phyloP scores from a whole-genome alignment of 2,113 vertebrate genomes.

The Rhinolophus ferrumequinum region DNA sequence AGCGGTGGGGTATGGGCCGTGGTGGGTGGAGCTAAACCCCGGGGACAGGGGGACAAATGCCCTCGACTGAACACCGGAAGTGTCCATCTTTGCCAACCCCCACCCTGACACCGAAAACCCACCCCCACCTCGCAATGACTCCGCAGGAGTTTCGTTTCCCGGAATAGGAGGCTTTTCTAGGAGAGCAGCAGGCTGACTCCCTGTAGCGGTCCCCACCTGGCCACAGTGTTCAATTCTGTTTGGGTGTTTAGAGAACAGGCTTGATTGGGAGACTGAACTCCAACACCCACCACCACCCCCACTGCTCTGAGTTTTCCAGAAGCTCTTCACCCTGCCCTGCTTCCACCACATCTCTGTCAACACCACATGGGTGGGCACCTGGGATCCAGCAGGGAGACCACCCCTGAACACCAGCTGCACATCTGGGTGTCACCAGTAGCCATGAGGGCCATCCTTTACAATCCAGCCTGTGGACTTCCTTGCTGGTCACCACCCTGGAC shows the following conservation, averaged over 20 bases:
- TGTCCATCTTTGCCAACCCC: neutral
- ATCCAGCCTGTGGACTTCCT: neutral
- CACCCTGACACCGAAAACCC: neutral
- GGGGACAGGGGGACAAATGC: no score
- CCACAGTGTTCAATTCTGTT: neutral
- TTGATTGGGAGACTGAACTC: neutral
- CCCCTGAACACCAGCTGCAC: neutral
- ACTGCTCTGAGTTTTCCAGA: neutral
- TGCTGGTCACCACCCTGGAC: neutral
- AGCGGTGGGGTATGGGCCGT: rapidly evolving
- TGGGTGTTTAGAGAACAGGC: neutral
- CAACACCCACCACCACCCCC: neutral
- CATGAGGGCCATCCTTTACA: neutral
- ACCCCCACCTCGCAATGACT: rapidly evolving
- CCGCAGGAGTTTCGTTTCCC: rapidly evolving
- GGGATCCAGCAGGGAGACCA: neutral
- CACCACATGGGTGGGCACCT: neutral
- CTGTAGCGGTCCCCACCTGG: rapidly evolving
- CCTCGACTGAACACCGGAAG: neutral
- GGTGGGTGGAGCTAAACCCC: neutral
- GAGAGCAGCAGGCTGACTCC: rapidly evolving
- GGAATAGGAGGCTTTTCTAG: neutral
- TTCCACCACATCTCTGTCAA: neutral
- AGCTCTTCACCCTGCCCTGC: neutral
- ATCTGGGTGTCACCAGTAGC: neutral